Base-by-base conservation (phyloP, 2,888 invertebrate genomes). In the Sarcophaga caerulescens region DNA sequence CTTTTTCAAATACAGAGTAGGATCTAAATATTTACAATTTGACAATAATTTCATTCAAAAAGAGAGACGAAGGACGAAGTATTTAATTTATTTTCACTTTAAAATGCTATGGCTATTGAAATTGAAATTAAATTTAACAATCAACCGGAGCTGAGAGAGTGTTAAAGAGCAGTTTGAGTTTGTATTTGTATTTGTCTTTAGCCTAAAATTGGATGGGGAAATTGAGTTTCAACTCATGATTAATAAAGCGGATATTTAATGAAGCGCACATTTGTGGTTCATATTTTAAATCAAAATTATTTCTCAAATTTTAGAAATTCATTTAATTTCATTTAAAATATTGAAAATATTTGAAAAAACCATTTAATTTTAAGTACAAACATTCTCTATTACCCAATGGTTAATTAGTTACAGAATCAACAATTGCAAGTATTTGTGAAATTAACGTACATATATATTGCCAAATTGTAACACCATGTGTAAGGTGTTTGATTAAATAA, bases 61-160 rank as follows among this genome's bases (percentile, higher is more conserved):
- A n/a, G 47, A 35, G 8, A 17, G 17, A 6, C 2, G 10, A 59
- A 35, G 45, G 11, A 12, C 4, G 10, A 59, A 35, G 45, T 14
- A 77, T 45, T 63, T n/a, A n/a, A n/a, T 62, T 47, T 47, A 52
- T 21, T 60, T 77, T 77, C 47, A 45, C 12, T 35, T 14, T 66
- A 52, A 25, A 5, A 63, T n/a, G n/a, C n/a, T n/a, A n/a, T n/a
- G n/a, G n/a, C n/a, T n/a, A n/a, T 52, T 23, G 45, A 45, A 21
- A 45, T 73, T 73, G 19, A 44, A 44, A 14, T 35, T 57, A 19
- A 21, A 14, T 44, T 59, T 25, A 63, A 2, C 8, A 35, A 35
- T 35, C 35, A 35, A 10, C 10, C 35, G 35, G 35, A 4, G 35
- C 1, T 8, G 35, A 1, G 1, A 10, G 2, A 8, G 8, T 35